These are phyloP conservation scores for Drosophila acutilabella DNA, from an alignment of 2,888 invertebrate genomes.

Conservation along the genomic window DNA sequence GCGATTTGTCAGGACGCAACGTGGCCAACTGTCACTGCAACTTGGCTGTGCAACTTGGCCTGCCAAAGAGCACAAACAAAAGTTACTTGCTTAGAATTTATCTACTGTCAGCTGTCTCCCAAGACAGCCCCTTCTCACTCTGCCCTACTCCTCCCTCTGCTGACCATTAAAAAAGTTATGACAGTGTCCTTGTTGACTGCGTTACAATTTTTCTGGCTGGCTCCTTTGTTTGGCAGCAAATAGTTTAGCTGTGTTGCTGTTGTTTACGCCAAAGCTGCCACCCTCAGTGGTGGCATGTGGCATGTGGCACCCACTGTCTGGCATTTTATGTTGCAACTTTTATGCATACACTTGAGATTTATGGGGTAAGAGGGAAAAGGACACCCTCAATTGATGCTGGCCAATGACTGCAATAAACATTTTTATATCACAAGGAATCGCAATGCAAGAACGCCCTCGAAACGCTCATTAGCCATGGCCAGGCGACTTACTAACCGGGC, in stretches of 20 bases:
- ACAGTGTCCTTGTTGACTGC: slow-evolving; percentile 76
- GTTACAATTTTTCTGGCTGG: slow-evolving; percentile 52
- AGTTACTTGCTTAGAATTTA: slow-evolving; percentile 77
- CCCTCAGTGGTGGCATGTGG: slow-evolving; percentile 12
- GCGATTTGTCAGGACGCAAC: slow-evolving; percentile 64
- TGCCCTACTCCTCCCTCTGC: slow-evolving; percentile 5
- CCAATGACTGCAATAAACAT: slow-evolving; percentile 52
- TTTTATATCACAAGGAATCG: slow-evolving; percentile 52
- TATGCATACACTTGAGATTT: slow-evolving; percentile 74
- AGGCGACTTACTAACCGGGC: slow-evolving; percentile 36
- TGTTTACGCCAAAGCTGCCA: slow-evolving; percentile 47
- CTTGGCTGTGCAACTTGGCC: slow-evolving; percentile 58
- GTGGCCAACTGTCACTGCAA: slow-evolving; percentile 68
- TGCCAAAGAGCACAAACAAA: slow-evolving; percentile 62
- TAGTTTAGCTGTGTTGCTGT: slow-evolving; percentile 53
- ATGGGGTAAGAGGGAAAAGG: slow-evolving; percentile 24
- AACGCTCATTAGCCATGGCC: slow-evolving; percentile 68
- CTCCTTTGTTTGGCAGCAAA: slow-evolving; percentile 54
- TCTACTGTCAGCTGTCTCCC: slow-evolving; percentile 72
- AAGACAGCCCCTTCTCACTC: not conserved
- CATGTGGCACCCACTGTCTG: slow-evolving; percentile 33
- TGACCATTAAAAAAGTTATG: slow-evolving; percentile 77
- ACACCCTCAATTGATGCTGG: slow-evolving; percentile 1
- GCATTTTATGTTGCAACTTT: slow-evolving; percentile 64
- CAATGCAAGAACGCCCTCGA: slow-evolving; percentile 65